These are phyloP conservation scores for Eurosta solidaginis DNA, from an alignment of 1,140 invertebrate species.

Conservation along the genomic window DNA sequence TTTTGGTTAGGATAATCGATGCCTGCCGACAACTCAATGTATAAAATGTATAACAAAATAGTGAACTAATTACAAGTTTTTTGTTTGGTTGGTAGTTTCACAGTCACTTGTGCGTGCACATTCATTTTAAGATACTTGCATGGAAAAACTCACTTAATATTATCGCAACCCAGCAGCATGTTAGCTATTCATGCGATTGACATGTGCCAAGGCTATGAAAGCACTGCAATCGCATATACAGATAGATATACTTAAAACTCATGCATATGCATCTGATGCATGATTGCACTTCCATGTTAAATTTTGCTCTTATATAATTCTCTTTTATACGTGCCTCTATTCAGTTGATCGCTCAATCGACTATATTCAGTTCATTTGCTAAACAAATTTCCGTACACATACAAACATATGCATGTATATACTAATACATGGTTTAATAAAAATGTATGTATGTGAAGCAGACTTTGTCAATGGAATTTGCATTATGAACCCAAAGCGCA, in stretches of 20 bases:
- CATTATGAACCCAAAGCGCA: neutral
- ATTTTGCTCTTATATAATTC: neutral
- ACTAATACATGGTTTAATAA: too few species aligned
- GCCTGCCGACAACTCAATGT: too few species aligned
- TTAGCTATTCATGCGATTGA: neutral
- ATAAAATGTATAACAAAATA: too few species aligned
- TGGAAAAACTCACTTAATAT: slow-evolving; percentile 16
- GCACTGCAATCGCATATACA: neutral
- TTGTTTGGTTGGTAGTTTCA: too few species aligned
- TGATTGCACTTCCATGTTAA: neutral
- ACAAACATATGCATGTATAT: too few species aligned
- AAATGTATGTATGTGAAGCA: too few species aligned
- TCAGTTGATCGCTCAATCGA: neutral
- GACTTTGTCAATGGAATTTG: neutral
- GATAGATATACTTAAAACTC: neutral
- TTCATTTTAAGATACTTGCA: neutral
- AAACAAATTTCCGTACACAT: neutral
- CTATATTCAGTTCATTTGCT: neutral
- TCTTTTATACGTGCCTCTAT: neutral
- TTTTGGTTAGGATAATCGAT: too few species aligned
- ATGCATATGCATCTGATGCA: neutral
- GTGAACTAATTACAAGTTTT: too few species aligned
- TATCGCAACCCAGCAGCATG: neutral
- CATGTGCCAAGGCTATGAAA: too few species aligned
- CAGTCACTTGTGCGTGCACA: neutral